Evolutionary conservation across 2,113 vertebrate genomes (phyloP).

Genomic region (Paramormyrops kingsleyae): DNA sequence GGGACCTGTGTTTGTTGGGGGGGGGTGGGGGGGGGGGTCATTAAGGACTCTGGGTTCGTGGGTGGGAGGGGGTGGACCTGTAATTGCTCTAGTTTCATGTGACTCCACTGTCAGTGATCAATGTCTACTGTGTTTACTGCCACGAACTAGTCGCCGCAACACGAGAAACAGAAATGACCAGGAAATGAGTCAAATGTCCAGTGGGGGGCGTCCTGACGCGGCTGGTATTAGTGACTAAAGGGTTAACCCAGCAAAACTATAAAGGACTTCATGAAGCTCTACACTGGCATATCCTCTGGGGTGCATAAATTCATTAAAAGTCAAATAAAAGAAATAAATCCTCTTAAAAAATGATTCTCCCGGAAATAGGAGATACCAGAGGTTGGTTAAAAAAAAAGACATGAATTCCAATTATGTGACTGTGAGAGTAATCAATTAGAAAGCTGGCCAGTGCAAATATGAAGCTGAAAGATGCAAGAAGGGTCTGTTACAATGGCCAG

Average conservation of each 20-base stretch:
- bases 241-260: neutral
- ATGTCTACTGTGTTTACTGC: neutral
- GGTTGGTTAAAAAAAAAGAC: conserved; percentile 10
- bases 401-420: conserved; percentile 12
- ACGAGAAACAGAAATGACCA: neutral
- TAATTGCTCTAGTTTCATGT: neutral
- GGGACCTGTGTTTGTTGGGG: too few relatives aligned
- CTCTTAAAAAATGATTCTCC: conserved; percentile 7
- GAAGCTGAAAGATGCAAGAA: neutral
- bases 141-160: neutral
- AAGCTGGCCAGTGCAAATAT: neutral
- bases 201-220: neutral
- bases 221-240: neutral
- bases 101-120: neutral
- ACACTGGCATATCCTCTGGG: neutral
- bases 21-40: neutral
- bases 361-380: neutral
- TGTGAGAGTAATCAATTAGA: conserved; percentile 18
- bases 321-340: conserved; percentile 22
- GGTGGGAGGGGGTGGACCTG: too few relatives aligned
- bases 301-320: conserved; percentile 1
- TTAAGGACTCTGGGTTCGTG: neutral
- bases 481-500: neutral
- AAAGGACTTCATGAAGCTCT: neutral
- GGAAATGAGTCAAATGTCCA: neutral